Evolutionary conservation across 2,113 vertebrate genomes (phyloP).

Genomic region (Lasiurus borealis): DNA sequence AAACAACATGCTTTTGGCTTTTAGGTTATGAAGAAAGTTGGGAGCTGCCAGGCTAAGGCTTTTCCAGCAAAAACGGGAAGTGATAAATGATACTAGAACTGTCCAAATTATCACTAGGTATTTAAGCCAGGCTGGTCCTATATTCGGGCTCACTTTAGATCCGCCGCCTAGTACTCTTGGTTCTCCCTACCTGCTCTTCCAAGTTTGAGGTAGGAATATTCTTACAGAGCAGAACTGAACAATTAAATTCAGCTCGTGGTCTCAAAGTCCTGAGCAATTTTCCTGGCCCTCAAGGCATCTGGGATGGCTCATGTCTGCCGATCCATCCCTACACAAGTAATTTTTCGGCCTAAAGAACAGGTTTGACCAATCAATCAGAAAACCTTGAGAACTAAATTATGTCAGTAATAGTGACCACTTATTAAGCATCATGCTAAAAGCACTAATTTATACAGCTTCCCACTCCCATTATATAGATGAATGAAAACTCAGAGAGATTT

Average conservation of each 20-base stretch:
- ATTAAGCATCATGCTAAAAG: background rate
- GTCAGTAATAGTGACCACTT: constrained; percentile 14
- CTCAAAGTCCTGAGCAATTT: background rate
- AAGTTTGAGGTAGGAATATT: background rate
- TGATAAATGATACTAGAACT: background rate
- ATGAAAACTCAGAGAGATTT: constrained; percentile 23
- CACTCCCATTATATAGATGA: background rate
- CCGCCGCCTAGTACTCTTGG: no score
- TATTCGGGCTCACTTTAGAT: background rate
- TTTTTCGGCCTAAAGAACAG: background rate
- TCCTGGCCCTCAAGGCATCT: background rate
- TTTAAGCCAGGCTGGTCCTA: background rate
- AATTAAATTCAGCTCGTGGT: background rate
- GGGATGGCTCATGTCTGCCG: no score
- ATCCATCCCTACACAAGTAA: background rate
- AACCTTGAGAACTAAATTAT: background rate
- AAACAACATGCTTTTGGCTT: constrained; percentile 2
- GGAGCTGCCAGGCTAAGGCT: background rate
- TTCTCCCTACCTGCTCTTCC: constrained; percentile 4
- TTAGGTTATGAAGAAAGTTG: constrained; percentile 20
- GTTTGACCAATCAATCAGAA: background rate
- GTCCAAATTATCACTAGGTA: background rate
- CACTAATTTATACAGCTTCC: background rate
- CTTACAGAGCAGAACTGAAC: background rate
- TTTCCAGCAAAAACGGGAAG: constrained; percentile 10